Percentiles rank a stretch among this genome's conserved stretches.
Conservation (phyloP, 1,140 invertebrate genomes). For the Augochlora pura region DNA sequence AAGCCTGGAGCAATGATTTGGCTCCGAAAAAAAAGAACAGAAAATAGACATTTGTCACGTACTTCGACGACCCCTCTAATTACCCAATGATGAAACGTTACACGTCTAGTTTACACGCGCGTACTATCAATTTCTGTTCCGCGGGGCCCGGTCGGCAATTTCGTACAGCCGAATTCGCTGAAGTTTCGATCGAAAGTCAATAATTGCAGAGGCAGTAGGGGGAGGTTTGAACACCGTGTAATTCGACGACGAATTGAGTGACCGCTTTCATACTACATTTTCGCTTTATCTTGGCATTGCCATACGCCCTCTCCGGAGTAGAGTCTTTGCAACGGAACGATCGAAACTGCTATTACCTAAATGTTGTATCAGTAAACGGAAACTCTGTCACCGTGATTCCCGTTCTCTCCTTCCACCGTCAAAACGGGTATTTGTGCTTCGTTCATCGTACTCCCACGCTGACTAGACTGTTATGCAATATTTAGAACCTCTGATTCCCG, state of each 20-base stretch:
- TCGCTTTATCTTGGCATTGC: constrained; percentile 57
- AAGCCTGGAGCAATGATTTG: neutral
- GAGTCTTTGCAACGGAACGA: constrained; percentile 23
- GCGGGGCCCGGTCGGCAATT: constrained; percentile 29
- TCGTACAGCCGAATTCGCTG: constrained; percentile 52
- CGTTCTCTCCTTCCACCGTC: neutral
- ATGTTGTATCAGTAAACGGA: constrained; percentile 40
- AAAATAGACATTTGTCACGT: constrained; percentile 34
- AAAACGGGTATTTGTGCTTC: neutral
- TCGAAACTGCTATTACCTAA: constrained; percentile 47
- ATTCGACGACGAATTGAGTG: constrained; percentile 57
- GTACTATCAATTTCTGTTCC: constrained; percentile 55
- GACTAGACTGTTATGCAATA: neutral
- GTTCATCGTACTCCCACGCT: neutral
- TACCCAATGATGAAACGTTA: constrained; percentile 32
- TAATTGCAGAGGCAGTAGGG: constrained; percentile 57
- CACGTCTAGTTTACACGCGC: constrained; percentile 48
- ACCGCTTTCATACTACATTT: constrained; percentile 59
- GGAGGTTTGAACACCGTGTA: constrained; percentile 47
- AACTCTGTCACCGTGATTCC: neutral
- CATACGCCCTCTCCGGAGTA: constrained; percentile 24
- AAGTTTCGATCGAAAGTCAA: constrained; percentile 66
- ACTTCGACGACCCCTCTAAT: constrained; percentile 20
- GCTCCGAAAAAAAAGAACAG: neutral
- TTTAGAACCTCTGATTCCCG: neutral